Base-by-base conservation (phyloP, 2,888 invertebrate genomes). In the Ennomos quercinarius region DNA sequence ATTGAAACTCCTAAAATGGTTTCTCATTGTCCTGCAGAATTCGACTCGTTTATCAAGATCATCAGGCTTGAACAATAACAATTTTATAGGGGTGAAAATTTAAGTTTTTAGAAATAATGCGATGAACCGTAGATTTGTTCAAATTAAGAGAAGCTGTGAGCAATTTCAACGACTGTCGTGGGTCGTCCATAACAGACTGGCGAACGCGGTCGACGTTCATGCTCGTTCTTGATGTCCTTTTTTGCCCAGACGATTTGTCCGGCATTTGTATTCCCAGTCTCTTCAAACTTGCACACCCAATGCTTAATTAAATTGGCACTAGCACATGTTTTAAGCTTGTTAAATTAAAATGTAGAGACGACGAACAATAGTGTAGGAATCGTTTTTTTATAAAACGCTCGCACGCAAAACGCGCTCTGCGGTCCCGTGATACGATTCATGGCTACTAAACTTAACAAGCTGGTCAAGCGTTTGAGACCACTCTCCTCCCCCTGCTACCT, bases 251-350 rank as follows among this genome's bases (percentile, higher is more conserved):
- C n/a, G 51, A 37, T 45, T 53, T 45, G 36, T 54, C 64, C 57
- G 61, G 67, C 64, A 67, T n/a, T 67, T 68, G 68, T 73, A 46
- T 64, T 68, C 56, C 70, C 70, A 64, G 67, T 69, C 51, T 70
- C 55, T 69, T 69, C 66, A 70, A 72, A 72, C 67, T 67, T 72
- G 55, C 64, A 43, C 60, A 69, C 64, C 68, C 40, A 45, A 53
- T 65, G 57, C 58, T 67, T 67, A 54, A 66, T 70, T 62, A 66
- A 72, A 68, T 70, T 69, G 41, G 61, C 65, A 66, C 42, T 54
- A 42, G 47, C 54, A 54, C 54, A 42, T 54, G 41, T 78, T 37
- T 54, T 37, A 54, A 41, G 27, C 35, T 93, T n/a, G 78, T 90
- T 63, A 53, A 48, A 53, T 49, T 35, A 49, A 43, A 56, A 49